These are phyloP conservation scores for Felis catus DNA, from an alignment of 2,113 vertebrate genomes.

Conservation along the genomic window F.catus_Fca126_mat1.0 CM031412.1:157383001-157383500, in stretches of 20 bases:
- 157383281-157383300: neutral
- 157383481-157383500: neutral
- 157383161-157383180: neutral
- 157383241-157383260: rapidly evolving
- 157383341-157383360: neutral
- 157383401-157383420: neutral
- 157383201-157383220: neutral
- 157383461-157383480: neutral
- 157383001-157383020: neutral
- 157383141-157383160: neutral
- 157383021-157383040: neutral
- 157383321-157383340: neutral
- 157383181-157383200: neutral
- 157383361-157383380: neutral
- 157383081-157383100: neutral
- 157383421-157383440: neutral
- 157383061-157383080: neutral
- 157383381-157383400: neutral
- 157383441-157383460: neutral
- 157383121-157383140: neutral
- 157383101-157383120: neutral
- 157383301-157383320: neutral
- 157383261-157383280: neutral
- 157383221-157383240: neutral
- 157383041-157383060: neutral